A percentile compares a stretch with the other conserved stretches of the same genome.
phyloP scores from a whole-genome alignment of 2,888 invertebrate genomes.

The Hirtodrosophila trivittata region DNA sequence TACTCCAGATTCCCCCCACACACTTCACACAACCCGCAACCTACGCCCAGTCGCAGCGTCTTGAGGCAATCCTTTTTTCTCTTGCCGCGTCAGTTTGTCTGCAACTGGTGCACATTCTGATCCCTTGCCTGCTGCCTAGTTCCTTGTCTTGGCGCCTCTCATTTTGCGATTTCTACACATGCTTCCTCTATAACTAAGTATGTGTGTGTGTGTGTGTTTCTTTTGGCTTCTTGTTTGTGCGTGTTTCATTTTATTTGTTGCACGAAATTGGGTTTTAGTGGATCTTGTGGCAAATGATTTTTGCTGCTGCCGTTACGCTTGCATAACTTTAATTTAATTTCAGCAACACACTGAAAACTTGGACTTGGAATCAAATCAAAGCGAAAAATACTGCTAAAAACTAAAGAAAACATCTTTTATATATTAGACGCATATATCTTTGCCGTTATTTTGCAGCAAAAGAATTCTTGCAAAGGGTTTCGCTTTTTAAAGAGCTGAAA shows the following conservation, averaged over 20 bases:
- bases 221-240: conserved; percentile 53
- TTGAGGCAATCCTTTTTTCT: conserved; percentile 25
- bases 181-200: conserved; percentile 11
- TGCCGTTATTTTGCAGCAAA: too few species aligned
- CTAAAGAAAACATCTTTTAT: conserved; percentile 16
- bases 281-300: conserved; percentile 79
- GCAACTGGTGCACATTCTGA: conserved; percentile 29
- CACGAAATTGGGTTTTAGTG: conserved; percentile 78
- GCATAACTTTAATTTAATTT: conserved; percentile 79
- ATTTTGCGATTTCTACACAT: conserved; percentile 43
- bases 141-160: conserved; percentile 12
- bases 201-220: conserved; percentile 5
- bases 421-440: not conserved
- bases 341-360: conserved; percentile 17
- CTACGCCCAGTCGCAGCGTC: conserved; percentile 40
- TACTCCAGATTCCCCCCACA: not conserved
- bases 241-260: conserved; percentile 75
- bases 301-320: conserved; percentile 75
- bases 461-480: too few species aligned
- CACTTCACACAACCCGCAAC: too few species aligned
- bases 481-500: too few species aligned
- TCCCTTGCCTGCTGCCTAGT: conserved; percentile 18
- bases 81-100: conserved; percentile 17
- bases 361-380: conserved; percentile 3
- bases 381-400: not conserved